Evolutionary conservation across 2,797 vertebrate species (phyloP).

Genomic region (Anas capensis): DNA sequence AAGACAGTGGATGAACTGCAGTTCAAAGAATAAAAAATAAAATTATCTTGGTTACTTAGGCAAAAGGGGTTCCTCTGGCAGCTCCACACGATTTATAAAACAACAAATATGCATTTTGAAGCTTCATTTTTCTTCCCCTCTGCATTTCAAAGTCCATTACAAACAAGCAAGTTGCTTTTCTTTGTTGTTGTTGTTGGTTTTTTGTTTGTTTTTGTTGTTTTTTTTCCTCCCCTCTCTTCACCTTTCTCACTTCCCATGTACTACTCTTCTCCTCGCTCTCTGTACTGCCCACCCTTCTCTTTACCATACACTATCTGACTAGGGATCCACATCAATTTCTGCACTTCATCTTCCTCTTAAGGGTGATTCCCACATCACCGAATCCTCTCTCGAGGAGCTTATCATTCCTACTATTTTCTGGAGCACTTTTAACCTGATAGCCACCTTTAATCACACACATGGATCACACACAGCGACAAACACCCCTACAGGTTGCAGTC

Average conservation of each 20-base stretch:
- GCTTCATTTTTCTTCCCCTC: background rate
- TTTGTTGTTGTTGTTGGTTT: too few species aligned
- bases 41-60: background rate
- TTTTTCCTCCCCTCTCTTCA: background rate
- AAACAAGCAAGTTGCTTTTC: background rate
- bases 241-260: background rate
- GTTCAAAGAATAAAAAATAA: background rate
- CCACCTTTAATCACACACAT: background rate
- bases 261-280: background rate
- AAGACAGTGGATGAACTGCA: background rate
- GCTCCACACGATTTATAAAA: background rate
- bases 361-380: fast-evolving
- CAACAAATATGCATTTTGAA: background rate
- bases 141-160: background rate
- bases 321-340: background rate
- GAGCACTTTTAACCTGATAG: background rate
- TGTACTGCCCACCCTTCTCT: background rate
- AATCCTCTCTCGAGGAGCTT: background rate
- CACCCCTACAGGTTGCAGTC: background rate
- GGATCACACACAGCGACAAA: background rate
- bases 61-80: background rate
- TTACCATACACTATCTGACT: fast-evolving
- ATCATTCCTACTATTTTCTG: background rate
- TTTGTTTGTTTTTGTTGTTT: background rate
- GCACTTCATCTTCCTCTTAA: background rate